Conservation (phyloP, 2,888 invertebrate genomes). For the Xanthorhoe spadicearia region DNA sequence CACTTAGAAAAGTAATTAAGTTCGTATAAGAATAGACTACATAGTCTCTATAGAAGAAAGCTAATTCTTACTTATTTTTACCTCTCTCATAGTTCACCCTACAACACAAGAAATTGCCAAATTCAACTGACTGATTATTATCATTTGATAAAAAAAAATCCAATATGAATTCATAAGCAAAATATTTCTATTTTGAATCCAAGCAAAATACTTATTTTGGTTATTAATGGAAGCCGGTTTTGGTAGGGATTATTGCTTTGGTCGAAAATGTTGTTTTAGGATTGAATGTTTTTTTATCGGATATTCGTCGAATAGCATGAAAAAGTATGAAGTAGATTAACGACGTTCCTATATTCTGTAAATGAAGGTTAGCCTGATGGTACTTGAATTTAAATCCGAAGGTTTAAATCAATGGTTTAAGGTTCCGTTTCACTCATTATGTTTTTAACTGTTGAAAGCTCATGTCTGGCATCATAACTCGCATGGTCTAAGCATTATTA, state of each 20-base stretch:
- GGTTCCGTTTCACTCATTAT: not conserved
- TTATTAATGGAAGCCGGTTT: conserved; percentile 1
- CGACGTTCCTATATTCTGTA: not conserved
- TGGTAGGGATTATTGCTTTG: conserved; percentile 5
- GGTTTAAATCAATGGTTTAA: not conserved
- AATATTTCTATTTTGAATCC: conserved; percentile 2
- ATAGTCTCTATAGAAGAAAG: too few species aligned
- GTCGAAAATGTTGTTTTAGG: conserved; percentile 11
- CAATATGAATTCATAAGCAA: not conserved
- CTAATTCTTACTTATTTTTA: too few species aligned
- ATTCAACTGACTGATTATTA: not conserved
- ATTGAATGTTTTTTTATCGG: conserved; percentile 1
- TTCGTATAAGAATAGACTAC: too few species aligned
- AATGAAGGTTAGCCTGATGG: not conserved
- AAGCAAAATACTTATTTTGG: not conserved
- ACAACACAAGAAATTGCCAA: not conserved
- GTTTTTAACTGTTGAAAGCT: not conserved
- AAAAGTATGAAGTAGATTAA: not conserved
- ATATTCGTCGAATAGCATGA: conserved; percentile 39
- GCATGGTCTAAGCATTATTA: too few species aligned
- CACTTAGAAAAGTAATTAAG: too few species aligned
- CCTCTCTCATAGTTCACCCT: too few species aligned
- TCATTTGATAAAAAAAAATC: not conserved
- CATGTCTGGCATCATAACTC: too few species aligned
- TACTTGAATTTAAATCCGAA: not conserved